Conservation (phyloP, 2,888 invertebrate species). For the Trissolcus japonicus region DNA sequence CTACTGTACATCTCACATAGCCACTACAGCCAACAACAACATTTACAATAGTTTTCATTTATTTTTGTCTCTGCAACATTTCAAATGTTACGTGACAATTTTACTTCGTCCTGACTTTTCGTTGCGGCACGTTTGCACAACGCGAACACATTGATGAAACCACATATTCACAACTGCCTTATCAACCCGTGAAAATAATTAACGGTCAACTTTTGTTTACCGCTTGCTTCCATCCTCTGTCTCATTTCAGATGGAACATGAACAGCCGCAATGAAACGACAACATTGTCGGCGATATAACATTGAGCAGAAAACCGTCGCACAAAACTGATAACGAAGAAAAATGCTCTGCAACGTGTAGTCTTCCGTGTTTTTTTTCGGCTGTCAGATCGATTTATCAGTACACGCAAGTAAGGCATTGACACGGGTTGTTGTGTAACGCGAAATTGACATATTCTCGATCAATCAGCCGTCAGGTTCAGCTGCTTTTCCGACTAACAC, state of each 20-base stretch:
- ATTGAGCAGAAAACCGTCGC: conserved; percentile 5
- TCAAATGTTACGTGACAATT: conserved; percentile 3
- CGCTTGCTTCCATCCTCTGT: neutral
- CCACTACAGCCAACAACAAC: too few relatives aligned
- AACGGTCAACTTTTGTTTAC: conserved; percentile 4
- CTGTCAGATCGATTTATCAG: conserved; percentile 46
- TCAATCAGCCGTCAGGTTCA: conserved; percentile 72
- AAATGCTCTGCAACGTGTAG: conserved; percentile 22
- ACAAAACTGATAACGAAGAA: conserved; percentile 17
- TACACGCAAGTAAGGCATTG: conserved; percentile 62
- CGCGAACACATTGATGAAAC: conserved; percentile 3
- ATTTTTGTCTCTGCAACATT: conserved; percentile 3
- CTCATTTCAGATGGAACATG: neutral
- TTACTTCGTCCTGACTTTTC: neutral
- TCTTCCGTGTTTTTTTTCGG: conserved; percentile 29
- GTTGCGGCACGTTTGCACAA: neutral
- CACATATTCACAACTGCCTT: neutral
- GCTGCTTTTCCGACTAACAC: conserved; percentile 63
- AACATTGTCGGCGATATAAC: conserved; percentile 9
- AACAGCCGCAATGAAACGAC: conserved; percentile 3
- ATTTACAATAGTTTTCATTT: too few relatives aligned
- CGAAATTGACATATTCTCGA: conserved; percentile 74
- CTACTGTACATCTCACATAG: too few relatives aligned
- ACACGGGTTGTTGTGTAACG: conserved; percentile 69
- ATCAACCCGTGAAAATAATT: conserved; percentile 6